These are phyloP conservation scores for Cherax quadricarinatus DNA, from an alignment of 1,140 invertebrate species.

Conservation along the genomic window DNA sequence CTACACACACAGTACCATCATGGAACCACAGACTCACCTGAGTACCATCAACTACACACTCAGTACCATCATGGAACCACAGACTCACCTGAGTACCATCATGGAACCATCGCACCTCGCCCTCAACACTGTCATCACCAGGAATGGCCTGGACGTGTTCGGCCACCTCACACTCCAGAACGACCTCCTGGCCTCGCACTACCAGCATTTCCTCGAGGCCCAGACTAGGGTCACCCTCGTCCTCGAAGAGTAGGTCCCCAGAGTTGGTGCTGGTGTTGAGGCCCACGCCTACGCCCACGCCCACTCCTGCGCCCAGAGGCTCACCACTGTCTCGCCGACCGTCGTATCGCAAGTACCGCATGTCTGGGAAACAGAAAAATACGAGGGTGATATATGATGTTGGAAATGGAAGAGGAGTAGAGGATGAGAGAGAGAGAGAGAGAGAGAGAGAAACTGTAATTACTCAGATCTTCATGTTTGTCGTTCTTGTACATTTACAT, in stretches of 20 bases:
- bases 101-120: conserved; percentile 67
- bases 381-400: too few relatives aligned
- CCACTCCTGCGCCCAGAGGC: neutral
- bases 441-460: too few relatives aligned
- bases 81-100: conserved; percentile 55
- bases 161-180: conserved; percentile 63
- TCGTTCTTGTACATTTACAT: too few relatives aligned
- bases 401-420: too few relatives aligned
- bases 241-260: conserved; percentile 56
- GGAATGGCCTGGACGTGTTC: conserved; percentile 13
- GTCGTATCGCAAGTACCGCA: conserved; percentile 44
- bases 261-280: neutral
- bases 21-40: too few relatives aligned
- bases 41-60: too few relatives aligned
- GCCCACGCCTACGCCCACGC: neutral
- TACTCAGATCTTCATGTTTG: too few relatives aligned
- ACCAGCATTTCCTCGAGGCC: conserved; percentile 40
- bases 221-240: conserved; percentile 32
- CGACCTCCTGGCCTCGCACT: conserved; percentile 60
- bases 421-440: too few relatives aligned
- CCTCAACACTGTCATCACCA: conserved; percentile 55
- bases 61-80: too few relatives aligned
- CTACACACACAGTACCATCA: too few relatives aligned
- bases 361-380: conserved; percentile 19
- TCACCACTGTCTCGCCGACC: conserved; percentile 38